Conservation (phyloP, 2,888 invertebrate species). For the Cinara cedri region DNA sequence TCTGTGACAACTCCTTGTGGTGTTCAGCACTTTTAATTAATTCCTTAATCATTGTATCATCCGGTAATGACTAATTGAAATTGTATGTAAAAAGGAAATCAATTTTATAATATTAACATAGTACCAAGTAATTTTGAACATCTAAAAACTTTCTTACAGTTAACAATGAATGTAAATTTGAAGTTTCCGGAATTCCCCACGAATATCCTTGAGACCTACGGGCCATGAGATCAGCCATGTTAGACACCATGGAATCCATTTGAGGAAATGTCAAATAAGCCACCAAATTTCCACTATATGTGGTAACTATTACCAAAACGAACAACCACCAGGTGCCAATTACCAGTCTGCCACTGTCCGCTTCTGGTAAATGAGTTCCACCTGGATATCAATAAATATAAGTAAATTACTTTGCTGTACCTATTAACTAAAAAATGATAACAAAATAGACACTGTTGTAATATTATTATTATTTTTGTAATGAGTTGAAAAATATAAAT, state of each 20-base stretch:
- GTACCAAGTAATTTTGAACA: background rate
- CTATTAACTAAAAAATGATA: too few species aligned
- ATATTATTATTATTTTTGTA: too few species aligned
- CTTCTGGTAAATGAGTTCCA: slow-evolving; percentile 83
- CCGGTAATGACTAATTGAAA: slow-evolving; percentile 60
- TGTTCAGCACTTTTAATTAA: slow-evolving; percentile 69
- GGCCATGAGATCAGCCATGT: slow-evolving; percentile 70
- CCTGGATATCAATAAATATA: slow-evolving; percentile 66
- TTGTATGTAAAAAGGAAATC: background rate
- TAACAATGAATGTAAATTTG: slow-evolving; percentile 75
- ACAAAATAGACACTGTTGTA: too few species aligned
- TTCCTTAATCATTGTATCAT: slow-evolving; percentile 68
- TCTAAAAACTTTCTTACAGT: slow-evolving; percentile 63
- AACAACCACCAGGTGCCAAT: slow-evolving; percentile 93
- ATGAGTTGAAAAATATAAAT: too few species aligned
- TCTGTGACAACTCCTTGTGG: slow-evolving; percentile 64
- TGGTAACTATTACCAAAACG: slow-evolving; percentile 85
- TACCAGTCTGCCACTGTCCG: slow-evolving; percentile 83
- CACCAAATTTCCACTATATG: slow-evolving; percentile 90
- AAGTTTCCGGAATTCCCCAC: slow-evolving; percentile 78
- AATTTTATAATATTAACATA: too few species aligned
- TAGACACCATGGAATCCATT: slow-evolving; percentile 75
- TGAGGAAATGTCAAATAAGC: slow-evolving; percentile 91
- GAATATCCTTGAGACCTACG: slow-evolving; percentile 67
- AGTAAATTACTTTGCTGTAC: too few species aligned